Conservation (phyloP, 2,113 vertebrate genomes). For the Solenodon paradoxus region DNA sequence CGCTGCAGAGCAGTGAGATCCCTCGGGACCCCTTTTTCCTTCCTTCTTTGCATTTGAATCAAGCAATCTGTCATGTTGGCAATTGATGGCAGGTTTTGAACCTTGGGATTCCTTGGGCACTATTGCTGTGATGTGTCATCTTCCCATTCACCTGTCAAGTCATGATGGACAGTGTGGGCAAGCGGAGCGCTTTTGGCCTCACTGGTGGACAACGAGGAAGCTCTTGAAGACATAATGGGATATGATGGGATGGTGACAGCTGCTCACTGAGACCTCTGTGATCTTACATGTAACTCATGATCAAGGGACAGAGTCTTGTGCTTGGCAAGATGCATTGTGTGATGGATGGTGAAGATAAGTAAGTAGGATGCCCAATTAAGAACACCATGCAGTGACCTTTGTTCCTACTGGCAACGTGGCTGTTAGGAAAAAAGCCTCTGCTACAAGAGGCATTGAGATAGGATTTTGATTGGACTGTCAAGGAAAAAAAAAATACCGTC, state of each 20-base stretch:
- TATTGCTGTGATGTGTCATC: background rate
- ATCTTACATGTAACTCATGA: background rate
- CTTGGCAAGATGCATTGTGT: constrained; percentile 4
- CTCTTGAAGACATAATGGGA: background rate
- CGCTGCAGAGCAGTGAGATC: background rate
- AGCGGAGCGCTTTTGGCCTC: background rate
- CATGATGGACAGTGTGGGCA: background rate
- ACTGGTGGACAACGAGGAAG: background rate
- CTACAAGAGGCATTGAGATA: background rate
- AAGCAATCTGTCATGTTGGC: constrained; percentile 48
- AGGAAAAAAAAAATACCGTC: background rate
- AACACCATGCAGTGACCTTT: background rate
- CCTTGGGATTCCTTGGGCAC: background rate
- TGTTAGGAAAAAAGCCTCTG: background rate
- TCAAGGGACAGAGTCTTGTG: background rate
- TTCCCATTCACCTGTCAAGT: background rate
- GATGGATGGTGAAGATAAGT: constrained; percentile 33
- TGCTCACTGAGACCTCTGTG: background rate
- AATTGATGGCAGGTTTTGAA: background rate
- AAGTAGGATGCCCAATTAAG: constrained; percentile 45
- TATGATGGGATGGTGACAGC: background rate
- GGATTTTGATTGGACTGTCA: background rate
- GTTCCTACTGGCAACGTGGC: background rate
- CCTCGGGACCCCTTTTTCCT: background rate
- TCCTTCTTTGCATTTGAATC: constrained; percentile 60